Base-by-base conservation (phyloP, 2,888 invertebrate species). In the Drosophila birchii region DNA sequence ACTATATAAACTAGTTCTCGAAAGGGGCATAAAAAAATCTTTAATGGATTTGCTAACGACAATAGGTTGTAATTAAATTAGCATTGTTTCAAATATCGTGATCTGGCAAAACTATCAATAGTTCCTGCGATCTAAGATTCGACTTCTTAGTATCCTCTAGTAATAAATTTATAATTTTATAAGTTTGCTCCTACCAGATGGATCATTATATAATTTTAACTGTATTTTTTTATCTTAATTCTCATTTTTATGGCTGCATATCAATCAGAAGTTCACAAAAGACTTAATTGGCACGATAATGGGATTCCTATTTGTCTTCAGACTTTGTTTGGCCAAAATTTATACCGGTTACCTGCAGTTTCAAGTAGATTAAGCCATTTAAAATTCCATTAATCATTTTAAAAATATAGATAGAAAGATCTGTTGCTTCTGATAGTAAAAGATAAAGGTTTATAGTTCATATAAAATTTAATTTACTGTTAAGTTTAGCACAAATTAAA, bases 61-160 rank as follows among this genome's bases (percentile, higher is more conserved):
- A 38, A 44, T 44, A 20, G 49, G 45, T 34, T 70, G 67, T 57
- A 68, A 68, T 68, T 68, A 49, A 68, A 70, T 68, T 68, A 57
- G 71, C 67, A 47, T 70, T 57, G 45, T 49, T 66, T 68, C 29
- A 26, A 68, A 70, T 26, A 34, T 57, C 57, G 47, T 36, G 70
- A 34, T 69, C n/a, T 23, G 14, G 6, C 67, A 29, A 69, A 67
- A 47, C 44, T 67, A 69, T 45, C 18, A n/a, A 26, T 5, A 29
- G 26, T 38, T 34, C 12, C 18, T 44, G 20, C 16, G 12, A 3
- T 6, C n/a, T 11, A 1, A 6, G 45, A 4, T 16, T 47, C 64
- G 45, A 64, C 32, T 20, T 0, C 1, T 2, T 2, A 7, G 2
- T 63, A 45, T 45, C 63, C 45, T 38, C 34, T 49, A 14, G 18